Conservation (phyloP, 2,888 invertebrate species). For the Coelogynopora nodosa region DNA sequence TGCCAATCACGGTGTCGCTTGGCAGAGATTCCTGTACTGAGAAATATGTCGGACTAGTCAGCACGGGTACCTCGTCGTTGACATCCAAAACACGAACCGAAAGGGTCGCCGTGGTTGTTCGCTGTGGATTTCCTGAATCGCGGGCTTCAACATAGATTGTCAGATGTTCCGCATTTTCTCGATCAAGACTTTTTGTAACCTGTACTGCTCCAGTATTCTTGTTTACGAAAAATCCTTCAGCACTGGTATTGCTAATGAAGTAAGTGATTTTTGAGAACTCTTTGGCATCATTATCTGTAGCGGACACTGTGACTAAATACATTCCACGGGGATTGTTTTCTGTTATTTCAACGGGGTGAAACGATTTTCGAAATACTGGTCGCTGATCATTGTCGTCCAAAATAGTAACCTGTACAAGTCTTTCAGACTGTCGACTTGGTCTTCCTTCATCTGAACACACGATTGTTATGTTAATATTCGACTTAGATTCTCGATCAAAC, state of each 20-base stretch:
- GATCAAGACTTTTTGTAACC: background rate
- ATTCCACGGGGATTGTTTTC: background rate
- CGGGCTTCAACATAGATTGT: background rate
- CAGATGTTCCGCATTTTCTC: background rate
- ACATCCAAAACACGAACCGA: slow-evolving; percentile 8
- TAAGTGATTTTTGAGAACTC: background rate
- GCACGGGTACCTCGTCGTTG: slow-evolving; percentile 1
- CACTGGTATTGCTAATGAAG: background rate
- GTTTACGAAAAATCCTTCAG: background rate
- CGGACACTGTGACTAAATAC: background rate
- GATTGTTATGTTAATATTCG: background rate
- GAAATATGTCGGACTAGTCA: background rate
- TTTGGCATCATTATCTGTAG: background rate
- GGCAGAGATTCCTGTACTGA: slow-evolving; percentile 4
- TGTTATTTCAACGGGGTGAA: background rate
- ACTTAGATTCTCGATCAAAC: background rate
- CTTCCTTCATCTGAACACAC: slow-evolving; percentile 12
- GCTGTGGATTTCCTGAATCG: background rate
- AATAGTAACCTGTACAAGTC: background rate
- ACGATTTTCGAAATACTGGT: background rate
- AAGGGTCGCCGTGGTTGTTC: background rate
- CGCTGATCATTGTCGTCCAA: background rate
- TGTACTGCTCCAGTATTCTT: background rate
- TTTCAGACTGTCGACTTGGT: background rate
- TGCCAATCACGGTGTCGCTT: background rate